Conservation (phyloP, 1,140 invertebrate genomes). For the Trachelipus rathkii region DNA sequence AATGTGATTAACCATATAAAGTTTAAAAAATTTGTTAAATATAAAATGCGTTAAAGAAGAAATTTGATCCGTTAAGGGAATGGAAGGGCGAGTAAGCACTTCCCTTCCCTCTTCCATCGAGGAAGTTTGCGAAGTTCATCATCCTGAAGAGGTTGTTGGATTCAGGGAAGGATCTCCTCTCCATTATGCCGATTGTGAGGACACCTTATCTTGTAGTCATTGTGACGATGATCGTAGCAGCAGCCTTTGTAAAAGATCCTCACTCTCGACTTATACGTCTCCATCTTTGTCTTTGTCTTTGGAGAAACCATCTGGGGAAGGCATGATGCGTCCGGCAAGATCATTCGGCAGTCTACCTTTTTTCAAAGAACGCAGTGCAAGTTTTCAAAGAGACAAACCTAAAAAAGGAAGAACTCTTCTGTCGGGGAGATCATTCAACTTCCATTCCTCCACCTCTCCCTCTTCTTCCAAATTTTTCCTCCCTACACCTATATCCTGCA, state of each 20-base stretch:
- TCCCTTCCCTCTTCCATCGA: constrained; percentile 14
- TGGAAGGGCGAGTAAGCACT: background rate
- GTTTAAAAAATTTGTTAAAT: background rate
- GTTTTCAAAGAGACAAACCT: background rate
- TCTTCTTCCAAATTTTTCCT: background rate
- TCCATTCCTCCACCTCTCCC: background rate
- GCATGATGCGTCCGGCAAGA: background rate
- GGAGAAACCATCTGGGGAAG: background rate
- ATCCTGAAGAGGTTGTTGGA: background rate
- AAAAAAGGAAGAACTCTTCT: background rate
- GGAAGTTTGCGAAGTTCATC: background rate
- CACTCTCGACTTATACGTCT: background rate
- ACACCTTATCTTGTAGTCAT: constrained; percentile 14
- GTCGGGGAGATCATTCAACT: background rate
- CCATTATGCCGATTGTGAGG: constrained; percentile 37
- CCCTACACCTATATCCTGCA: background rate
- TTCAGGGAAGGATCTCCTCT: constrained; percentile 32
- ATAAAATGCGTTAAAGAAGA: background rate
- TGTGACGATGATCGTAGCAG: constrained; percentile 14
- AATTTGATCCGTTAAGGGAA: background rate
- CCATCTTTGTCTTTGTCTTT: background rate
- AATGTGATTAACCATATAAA: no score
- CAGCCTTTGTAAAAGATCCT: background rate
- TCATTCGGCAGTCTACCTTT: background rate
- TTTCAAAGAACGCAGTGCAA: background rate